Evolutionary conservation across 2,888 invertebrate genomes (phyloP).

Genomic region (Drosophila atripex): DNA sequence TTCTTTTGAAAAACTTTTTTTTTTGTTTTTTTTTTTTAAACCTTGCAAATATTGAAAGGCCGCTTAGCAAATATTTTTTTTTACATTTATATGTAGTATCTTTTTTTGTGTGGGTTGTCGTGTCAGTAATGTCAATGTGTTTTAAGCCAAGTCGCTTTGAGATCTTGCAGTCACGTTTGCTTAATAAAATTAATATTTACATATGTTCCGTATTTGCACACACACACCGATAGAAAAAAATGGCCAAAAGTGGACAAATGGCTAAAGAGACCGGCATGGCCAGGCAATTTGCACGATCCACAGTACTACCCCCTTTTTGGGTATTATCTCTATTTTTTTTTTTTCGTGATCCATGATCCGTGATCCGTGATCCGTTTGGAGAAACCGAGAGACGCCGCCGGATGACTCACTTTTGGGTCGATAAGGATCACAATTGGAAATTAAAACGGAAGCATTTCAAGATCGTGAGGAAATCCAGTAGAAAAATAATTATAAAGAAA

Average conservation of each 20-base stretch:
- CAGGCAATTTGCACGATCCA: constrained; percentile 71
- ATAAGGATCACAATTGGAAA: constrained; percentile 21
- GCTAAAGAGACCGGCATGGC: constrained; percentile 57
- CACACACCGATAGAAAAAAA: constrained; percentile 20
- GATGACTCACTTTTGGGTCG: constrained; percentile 17
- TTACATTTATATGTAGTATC: background rate
- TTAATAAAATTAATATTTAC: constrained; percentile 79
- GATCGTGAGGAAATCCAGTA: background rate
- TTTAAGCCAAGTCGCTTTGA: constrained; percentile 16
- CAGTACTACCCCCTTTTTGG: constrained; percentile 9
- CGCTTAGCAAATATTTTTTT: constrained; percentile 1
- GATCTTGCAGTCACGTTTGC: constrained; percentile 69
- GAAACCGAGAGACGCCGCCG: constrained; percentile 12
- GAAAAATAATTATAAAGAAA: background rate
- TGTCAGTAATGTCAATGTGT: constrained; percentile 56
- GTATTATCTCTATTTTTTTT: background rate
- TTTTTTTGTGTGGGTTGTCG: constrained; percentile 44
- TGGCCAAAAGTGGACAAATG: constrained; percentile 71
- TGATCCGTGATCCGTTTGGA: constrained; percentile 29
- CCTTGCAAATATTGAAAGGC: background rate
- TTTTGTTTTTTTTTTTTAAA: no score
- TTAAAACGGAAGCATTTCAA: constrained; percentile 18
- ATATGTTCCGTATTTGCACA: constrained; percentile 70
- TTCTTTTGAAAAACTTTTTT: no score
- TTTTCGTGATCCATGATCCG: constrained; percentile 8